Base-by-base conservation (phyloP, 2,888 invertebrate species). In the Ormyrus pomaceus region DNA sequence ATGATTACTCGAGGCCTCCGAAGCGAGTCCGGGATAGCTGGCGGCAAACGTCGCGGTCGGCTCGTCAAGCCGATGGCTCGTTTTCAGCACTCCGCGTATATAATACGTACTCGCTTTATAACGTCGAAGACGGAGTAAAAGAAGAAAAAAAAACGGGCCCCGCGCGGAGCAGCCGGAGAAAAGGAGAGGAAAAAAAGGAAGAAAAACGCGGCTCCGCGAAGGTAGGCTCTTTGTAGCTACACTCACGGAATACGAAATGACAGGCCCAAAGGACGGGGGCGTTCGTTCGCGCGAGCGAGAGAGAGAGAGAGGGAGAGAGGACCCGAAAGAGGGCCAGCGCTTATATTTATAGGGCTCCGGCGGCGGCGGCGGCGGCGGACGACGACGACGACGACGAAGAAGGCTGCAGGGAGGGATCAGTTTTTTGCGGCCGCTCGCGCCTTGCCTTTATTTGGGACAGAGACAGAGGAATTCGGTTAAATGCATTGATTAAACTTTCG, bases 401-500 rank as follows among this genome's bases (percentile, higher is more conserved):
- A 62, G 59, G 56, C 50, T 11, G 50, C 45, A 58, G 9, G 5
- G 9, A 55, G 45, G 59, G 69, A 69, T 62, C 61, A 72, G 76
- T 74, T 76, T 84, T 83, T 85, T 83, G 83, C 83, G 77, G 77
- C 76, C 78, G 82, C 83, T 85, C 85, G 85, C 86, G 85, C 86
- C 87, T 86, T 85, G 86, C 85, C 87, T 90, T 90, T 90, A 90
- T 90, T 90, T 90, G 88, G 89, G 86, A 87, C 89, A 89, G 90
- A 69, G 76, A 73, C 82, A 70, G 61, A 89, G 89, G 90, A 90
- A 90, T 90, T 90, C 90, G 88, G 89, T 88, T 90, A 90, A 90
- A 90, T 90, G 90, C 90, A 90, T 90, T 90, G 90, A 90, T 90
- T 90, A 90, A 90, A 89, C 87, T 77, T 86, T 87, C 87, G 88